Conservation (phyloP, 2,888 invertebrate species). For the Nomada fucata region DNA sequence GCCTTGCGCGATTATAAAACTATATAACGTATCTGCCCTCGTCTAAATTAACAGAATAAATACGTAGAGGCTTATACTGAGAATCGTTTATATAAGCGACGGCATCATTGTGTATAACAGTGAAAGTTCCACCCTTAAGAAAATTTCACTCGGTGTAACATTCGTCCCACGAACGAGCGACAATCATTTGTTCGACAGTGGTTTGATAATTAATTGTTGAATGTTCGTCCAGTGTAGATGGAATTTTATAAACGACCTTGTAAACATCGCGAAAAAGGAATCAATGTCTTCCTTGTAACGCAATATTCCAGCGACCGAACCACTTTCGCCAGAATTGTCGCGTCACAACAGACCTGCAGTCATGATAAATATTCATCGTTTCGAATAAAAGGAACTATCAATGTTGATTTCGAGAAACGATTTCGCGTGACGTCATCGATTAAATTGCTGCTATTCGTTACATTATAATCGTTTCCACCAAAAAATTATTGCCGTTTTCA, state of each 20-base stretch:
- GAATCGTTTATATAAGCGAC: too few relatives aligned
- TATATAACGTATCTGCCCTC: too few relatives aligned
- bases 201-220: background rate
- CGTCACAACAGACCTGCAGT: slow-evolving; percentile 42
- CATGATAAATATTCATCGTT: slow-evolving; percentile 45
- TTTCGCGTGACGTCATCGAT: slow-evolving; percentile 51
- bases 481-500: slow-evolving; percentile 13
- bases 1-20: too few relatives aligned
- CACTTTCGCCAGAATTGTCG: slow-evolving; percentile 43
- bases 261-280: slow-evolving; percentile 8
- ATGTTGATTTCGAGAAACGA: slow-evolving; percentile 56
- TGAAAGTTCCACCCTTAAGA: too few relatives aligned
- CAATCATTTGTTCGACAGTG: background rate
- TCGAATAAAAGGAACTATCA: slow-evolving; percentile 39
- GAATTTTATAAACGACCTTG: background rate
- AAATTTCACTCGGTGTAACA: too few relatives aligned
- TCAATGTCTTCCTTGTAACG: slow-evolving; percentile 33
- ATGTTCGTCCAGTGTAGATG: background rate
- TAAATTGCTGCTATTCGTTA: slow-evolving; percentile 50
- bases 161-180: background rate
- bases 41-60: too few relatives aligned
- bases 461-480: slow-evolving; percentile 41
- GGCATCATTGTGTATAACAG: too few relatives aligned
- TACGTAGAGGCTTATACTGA: too few relatives aligned
- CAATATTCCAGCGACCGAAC: slow-evolving; percentile 46